Percentiles rank a stretch among this genome's conserved stretches.
These are phyloP conservation scores for Lepidothrix coronata DNA, from an alignment of 2,113 vertebrate genomes.

Conservation along the genomic window DNA sequence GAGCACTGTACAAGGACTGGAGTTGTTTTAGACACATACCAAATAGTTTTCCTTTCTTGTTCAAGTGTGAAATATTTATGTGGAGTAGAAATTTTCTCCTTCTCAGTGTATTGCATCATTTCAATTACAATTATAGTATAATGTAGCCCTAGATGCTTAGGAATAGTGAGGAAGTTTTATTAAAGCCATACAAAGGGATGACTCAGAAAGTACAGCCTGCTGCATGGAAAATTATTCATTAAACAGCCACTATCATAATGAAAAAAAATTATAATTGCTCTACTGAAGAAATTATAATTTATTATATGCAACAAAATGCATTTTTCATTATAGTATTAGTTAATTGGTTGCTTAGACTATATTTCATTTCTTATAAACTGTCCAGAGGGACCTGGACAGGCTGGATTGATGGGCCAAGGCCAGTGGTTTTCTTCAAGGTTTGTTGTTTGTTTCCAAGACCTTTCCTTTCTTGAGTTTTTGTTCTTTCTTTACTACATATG, in stretches of 20 bases:
- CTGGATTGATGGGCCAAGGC: neutral
- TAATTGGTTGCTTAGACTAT: neutral
- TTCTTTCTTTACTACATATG: neutral
- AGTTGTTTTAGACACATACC: neutral
- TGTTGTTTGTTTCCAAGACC: neutral
- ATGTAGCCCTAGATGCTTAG: neutral
- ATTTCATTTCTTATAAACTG: neutral
- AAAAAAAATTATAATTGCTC: neutral
- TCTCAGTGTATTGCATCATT: neutral
- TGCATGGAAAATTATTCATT: neutral
- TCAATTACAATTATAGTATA: neutral
- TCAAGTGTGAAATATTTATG: neutral
- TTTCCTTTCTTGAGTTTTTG: fast-evolving
- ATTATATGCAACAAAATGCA: fast-evolving
- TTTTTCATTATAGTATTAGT: neutral
- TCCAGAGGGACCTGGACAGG: neutral
- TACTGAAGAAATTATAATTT: neutral
- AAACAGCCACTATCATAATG: neutral
- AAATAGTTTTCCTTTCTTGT: neutral
- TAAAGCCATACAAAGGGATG: neutral
- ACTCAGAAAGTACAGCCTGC: neutral
- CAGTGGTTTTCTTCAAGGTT: neutral
- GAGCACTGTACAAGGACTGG: neutral
- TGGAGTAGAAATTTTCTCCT: neutral
- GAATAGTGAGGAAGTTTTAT: neutral